Evolutionary conservation across 2,888 invertebrate genomes (phyloP).

Genomic region (Watsonalla binaria): DNA sequence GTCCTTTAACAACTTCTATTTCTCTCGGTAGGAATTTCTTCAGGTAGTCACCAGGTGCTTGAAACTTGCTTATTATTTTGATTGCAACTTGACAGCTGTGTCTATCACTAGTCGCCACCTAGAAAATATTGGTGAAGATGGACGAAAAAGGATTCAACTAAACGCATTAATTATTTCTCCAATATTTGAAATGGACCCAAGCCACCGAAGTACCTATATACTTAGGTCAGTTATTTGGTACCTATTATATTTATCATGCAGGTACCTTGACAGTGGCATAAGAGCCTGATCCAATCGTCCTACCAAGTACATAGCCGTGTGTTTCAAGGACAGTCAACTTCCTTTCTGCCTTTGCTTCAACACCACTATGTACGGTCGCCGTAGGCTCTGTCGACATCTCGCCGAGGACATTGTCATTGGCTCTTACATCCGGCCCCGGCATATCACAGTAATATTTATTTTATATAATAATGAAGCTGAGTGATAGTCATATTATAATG

Average conservation of each 20-base stretch:
- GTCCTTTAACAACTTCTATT: constrained; percentile 89
- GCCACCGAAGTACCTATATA: too few relatives aligned
- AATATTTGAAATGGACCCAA: too few relatives aligned
- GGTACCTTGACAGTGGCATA: constrained; percentile 88
- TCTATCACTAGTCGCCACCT: constrained; percentile 86
- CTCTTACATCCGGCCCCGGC: constrained; percentile 74
- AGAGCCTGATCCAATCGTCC: constrained; percentile 88
- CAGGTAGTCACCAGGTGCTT: constrained; percentile 88
- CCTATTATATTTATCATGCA: background rate
- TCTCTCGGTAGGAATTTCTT: constrained; percentile 89
- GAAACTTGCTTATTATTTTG: constrained; percentile 90
- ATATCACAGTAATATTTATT: constrained; percentile 66
- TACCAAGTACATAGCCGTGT: constrained; percentile 86
- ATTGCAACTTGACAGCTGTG: constrained; percentile 87
- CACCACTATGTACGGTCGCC: constrained; percentile 64
- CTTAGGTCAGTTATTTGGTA: too few relatives aligned
- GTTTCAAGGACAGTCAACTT: constrained; percentile 85
- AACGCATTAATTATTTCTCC: too few relatives aligned
- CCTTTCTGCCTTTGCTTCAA: constrained; percentile 61
- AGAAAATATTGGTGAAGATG: constrained; percentile 8
- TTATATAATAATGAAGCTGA: constrained; percentile 44
- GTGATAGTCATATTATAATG: constrained; percentile 61
- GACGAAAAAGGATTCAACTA: background rate
- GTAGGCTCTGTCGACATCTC: constrained; percentile 71
- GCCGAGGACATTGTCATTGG: constrained; percentile 72